Evolutionary conservation across 2,113 vertebrate genomes (phyloP).

Genomic region (Ifrita kowaldi): DNA sequence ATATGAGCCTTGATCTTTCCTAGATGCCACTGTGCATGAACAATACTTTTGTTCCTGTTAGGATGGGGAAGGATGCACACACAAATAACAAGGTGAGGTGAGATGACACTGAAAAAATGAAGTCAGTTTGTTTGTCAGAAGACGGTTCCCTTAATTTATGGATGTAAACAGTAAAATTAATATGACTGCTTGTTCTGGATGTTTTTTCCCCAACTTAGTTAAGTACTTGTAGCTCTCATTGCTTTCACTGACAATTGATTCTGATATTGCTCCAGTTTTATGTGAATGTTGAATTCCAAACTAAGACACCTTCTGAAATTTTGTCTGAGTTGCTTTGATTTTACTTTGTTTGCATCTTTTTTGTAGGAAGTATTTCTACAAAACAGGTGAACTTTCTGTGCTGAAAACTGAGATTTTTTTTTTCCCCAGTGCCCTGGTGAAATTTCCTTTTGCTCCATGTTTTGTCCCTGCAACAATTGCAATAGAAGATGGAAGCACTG

Average conservation of each 20-base stretch:
- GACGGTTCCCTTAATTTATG: not conserved
- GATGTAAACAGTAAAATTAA: not conserved
- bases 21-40: not conserved
- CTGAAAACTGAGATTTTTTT: not conserved
- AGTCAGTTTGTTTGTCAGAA: not conserved
- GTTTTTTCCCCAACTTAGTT: not conserved
- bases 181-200: not conserved
- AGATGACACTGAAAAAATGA: not conserved
- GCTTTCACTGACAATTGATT: not conserved
- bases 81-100: not conserved
- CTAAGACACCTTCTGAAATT: not conserved
- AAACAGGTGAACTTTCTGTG: not conserved
- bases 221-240: not conserved
- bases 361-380: not conserved
- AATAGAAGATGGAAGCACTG: not conserved
- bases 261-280: not conserved
- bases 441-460: not conserved
- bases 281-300: not conserved
- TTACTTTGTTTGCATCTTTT: not conserved
- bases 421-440: not conserved
- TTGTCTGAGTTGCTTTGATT: not conserved
- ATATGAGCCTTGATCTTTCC: not conserved
- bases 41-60: not conserved
- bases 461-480: not conserved
- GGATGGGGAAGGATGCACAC: not conserved